A percentile compares a stretch with the other conserved stretches of the same genome.
Conservation (phyloP, 2,888 invertebrate species). For the Pemphredon lugubris region DNA sequence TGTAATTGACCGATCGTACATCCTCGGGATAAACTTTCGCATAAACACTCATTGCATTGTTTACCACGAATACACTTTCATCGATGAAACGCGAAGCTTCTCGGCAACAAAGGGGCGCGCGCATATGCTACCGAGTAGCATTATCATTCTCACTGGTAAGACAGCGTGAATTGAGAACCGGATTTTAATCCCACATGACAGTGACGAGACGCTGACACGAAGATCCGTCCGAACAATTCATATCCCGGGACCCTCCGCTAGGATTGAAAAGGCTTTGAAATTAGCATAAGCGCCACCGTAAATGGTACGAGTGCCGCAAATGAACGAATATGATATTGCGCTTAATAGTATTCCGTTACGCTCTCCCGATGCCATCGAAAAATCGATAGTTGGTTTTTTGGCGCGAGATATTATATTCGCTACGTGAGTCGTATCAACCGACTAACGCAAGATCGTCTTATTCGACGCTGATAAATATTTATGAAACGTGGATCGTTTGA, state of each 20-base stretch:
- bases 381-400: constrained; percentile 20
- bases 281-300: constrained; percentile 70
- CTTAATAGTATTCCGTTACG: neutral
- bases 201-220: constrained; percentile 74
- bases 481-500: no score
- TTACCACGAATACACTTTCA: no score
- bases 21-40: no score
- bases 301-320: constrained; percentile 25
- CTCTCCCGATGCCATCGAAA: constrained; percentile 1
- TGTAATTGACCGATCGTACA: no score
- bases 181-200: constrained; percentile 72
- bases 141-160: constrained; percentile 65
- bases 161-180: constrained; percentile 66
- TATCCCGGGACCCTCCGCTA: constrained; percentile 53
- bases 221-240: constrained; percentile 67
- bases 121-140: constrained; percentile 13
- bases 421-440: neutral
- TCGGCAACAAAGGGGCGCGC: constrained; percentile 1
- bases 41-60: no score
- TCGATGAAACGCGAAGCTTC: constrained; percentile 11
- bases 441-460: neutral
- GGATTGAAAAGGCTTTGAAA: constrained; percentile 65
- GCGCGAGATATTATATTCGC: neutral
- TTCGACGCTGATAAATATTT: no score
- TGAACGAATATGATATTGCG: constrained; percentile 14